A percentile compares a stretch with the other conserved stretches of the same genome.
Conservation (phyloP, 2,797 vertebrate species). For the Gila robusta region DNA sequence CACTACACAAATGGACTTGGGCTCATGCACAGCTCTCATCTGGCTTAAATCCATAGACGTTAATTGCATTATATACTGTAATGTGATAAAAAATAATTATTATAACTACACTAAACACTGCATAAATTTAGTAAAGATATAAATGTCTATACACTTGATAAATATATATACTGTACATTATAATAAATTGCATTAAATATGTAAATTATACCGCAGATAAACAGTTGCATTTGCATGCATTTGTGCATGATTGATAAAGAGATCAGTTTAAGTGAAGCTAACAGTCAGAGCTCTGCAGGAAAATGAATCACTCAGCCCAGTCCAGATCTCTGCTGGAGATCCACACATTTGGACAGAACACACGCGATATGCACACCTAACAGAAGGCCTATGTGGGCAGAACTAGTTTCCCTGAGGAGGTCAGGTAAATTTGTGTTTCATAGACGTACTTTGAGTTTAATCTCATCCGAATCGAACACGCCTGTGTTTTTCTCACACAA, state of each 20-base stretch:
- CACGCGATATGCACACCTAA: slow-evolving; percentile 13
- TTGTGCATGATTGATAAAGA: slow-evolving; percentile 53
- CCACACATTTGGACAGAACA: slow-evolving; percentile 19
- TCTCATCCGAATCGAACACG: not conserved
- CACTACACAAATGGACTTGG: not conserved
- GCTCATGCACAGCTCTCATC: not conserved
- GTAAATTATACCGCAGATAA: not conserved
- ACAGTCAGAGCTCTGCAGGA: slow-evolving; percentile 47
- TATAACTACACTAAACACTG: not conserved
- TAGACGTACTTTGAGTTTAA: not conserved
- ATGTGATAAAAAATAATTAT: not conserved
- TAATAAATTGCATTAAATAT: not conserved
- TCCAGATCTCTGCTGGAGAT: slow-evolving; percentile 38
- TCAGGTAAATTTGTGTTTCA: not conserved
- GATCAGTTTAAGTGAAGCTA: slow-evolving; percentile 56
- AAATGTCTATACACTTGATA: not conserved
- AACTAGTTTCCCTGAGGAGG: not conserved
- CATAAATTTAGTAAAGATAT: not conserved
- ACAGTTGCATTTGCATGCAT: slow-evolving; percentile 15
- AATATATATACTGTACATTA: not conserved
- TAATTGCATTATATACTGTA: not conserved
- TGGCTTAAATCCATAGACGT: not conserved
- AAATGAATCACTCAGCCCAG: slow-evolving; percentile 51
- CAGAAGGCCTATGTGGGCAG: not conserved
- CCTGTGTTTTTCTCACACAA: not conserved